Evolutionary conservation across 2,888 invertebrate genomes (phyloP).

Genomic region (Hypsopygia costalis): DNA sequence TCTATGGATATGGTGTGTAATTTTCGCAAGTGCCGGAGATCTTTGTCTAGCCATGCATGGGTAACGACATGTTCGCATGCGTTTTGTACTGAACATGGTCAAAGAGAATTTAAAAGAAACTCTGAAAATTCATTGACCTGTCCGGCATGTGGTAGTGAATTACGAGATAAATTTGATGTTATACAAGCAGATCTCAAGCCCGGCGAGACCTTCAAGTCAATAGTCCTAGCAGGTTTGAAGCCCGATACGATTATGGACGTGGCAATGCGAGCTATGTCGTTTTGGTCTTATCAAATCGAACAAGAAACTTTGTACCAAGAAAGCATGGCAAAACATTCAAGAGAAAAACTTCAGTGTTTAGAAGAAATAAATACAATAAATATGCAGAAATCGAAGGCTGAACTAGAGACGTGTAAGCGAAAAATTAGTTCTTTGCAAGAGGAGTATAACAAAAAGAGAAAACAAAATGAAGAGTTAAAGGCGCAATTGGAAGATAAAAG

Average conservation of each 20-base stretch:
- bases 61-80: slow-evolving; percentile 79
- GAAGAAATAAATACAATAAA: slow-evolving; percentile 69
- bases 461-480: slow-evolving; percentile 65
- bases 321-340: slow-evolving; percentile 64
- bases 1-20: slow-evolving; percentile 72
- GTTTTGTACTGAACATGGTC: slow-evolving; percentile 77
- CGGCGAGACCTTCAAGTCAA: slow-evolving; percentile 74
- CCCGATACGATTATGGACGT: slow-evolving; percentile 78
- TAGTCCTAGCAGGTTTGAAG: slow-evolving; percentile 74
- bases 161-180: slow-evolving; percentile 74
- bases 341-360: slow-evolving; percentile 65
- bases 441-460: slow-evolving; percentile 65
- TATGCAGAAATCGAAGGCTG: slow-evolving; percentile 67
- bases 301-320: slow-evolving; percentile 75
- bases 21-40: slow-evolving; percentile 73
- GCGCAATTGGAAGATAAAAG: slow-evolving; percentile 65
- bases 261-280: slow-evolving; percentile 77
- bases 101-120: slow-evolving; percentile 68
- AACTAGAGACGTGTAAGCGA: slow-evolving; percentile 68
- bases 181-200: slow-evolving; percentile 76
- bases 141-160: slow-evolving; percentile 71
- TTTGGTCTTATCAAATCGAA: slow-evolving; percentile 77
- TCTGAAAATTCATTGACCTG: slow-evolving; percentile 66
- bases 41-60: slow-evolving; percentile 70
- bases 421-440: slow-evolving; percentile 62